Evolutionary conservation across 2,888 invertebrate genomes (phyloP).

Genomic region (Barypeithes pellucidus): DNA sequence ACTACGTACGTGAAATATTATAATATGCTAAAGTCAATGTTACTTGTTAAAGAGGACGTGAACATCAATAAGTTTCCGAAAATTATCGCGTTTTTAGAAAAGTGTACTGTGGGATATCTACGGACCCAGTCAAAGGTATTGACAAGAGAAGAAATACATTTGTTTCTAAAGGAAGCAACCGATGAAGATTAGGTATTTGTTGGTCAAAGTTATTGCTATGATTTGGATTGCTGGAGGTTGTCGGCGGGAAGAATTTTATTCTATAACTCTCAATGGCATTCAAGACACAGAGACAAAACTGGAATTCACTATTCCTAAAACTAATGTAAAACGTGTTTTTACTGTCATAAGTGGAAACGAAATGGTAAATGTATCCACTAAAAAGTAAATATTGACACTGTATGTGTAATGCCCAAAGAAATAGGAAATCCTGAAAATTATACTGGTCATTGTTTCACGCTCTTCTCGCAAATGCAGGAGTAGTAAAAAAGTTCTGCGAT

Average conservation of each 20-base stretch:
- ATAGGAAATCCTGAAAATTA: conserved; percentile 11
- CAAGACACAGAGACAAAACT: conserved; percentile 18
- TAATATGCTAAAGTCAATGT: conserved; percentile 6
- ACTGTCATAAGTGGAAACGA: conserved; percentile 21
- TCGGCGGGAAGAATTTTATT: conserved; percentile 37
- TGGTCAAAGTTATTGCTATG: conserved; percentile 24
- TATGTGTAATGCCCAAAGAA: conserved; percentile 43
- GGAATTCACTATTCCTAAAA: conserved; percentile 38
- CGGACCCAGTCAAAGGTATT: background rate
- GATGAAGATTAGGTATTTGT: conserved; percentile 26
- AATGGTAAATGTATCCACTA: conserved; percentile 38
- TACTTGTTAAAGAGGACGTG: conserved; percentile 19
- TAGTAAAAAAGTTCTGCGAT: conserved; percentile 15
- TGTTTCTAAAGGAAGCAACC: conserved; percentile 22
- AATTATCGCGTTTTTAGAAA: background rate
- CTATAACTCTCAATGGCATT: conserved; percentile 32
- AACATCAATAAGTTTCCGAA: conserved; percentile 13
- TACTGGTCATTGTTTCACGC: background rate
- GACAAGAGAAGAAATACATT: conserved; percentile 13
- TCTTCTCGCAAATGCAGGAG: conserved; percentile 21
- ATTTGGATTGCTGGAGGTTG: conserved; percentile 39
- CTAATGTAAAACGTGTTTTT: conserved; percentile 32
- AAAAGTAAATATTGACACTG: conserved; percentile 43
- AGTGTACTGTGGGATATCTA: conserved; percentile 1
- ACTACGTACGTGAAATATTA: too few species aligned